Base-by-base conservation (phyloP, 2,888 invertebrate species). In the Scrobipalpa atriplicella region DNA sequence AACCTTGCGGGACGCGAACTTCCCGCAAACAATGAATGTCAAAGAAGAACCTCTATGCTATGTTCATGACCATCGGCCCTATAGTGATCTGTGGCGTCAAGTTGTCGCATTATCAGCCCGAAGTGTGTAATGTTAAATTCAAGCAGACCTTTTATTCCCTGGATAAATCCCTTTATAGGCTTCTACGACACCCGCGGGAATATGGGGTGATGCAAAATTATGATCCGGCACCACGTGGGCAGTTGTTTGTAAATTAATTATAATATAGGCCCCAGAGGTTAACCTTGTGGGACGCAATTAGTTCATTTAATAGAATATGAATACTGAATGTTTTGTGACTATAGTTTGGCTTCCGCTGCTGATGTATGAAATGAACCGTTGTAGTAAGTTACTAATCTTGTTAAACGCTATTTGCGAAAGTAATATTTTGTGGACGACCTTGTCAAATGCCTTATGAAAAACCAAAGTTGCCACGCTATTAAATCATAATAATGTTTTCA, bases 1-100 rank as follows among this genome's bases (percentile, higher is more conserved):
- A 43, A 3, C 43, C 13, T 13, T 6, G 41, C 41, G 76, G 98
- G 98, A 75, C 96, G 98, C 80, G 98, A 99, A 93, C 99, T 98
- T 89, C 97, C 1, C 16, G 47, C 1, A 47, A n/a, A 47, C 47
- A 7, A 29, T 29, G 29, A 29, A 29, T 29, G 29, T 3, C 29
- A 3, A 98, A 98, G 85, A 96, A 97, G 82, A 98, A 98, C 80
- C 94, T 98, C 67, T 96, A 96, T 83, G 95, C 96, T 72, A 95
- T 98, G 93, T 99, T 99, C 87, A 95, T 96, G 76, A 95, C 96
- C 65, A 95, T 98, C 75, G 98, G 98, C 64, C 96, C 97, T 29
- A 95, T 99, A 61, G 98, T 98, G 83, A 97, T n/a, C n/a, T n/a
- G n/a, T n/a, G n/a, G n/a, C n/a, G n/a, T n/a, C n/a, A n/a, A n/a